A percentile compares a stretch with the other conserved stretches of the same genome.
Evolutionary conservation across 2,888 invertebrate species (phyloP).

Genomic region (Pristionchus fissidentatus): DNA sequence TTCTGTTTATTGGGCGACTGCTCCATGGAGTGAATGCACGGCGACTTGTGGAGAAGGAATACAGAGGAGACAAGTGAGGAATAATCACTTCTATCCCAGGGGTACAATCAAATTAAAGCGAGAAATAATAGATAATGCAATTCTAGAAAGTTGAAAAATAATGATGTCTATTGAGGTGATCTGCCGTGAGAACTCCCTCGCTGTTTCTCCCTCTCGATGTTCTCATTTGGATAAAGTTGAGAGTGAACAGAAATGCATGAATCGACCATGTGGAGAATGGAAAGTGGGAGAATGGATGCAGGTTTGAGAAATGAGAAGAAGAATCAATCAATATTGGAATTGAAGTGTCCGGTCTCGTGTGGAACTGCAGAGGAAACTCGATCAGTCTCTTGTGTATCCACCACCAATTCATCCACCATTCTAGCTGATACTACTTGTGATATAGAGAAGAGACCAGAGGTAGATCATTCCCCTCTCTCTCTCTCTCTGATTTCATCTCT

Average conservation of each 20-base stretch:
- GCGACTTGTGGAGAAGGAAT: slow-evolving; percentile 76
- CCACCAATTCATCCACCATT: not conserved
- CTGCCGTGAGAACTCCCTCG: slow-evolving; percentile 67
- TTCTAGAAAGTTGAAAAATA: not conserved
- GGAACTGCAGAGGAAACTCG: slow-evolving; percentile 67
- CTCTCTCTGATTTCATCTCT: not conserved
- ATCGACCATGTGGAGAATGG: slow-evolving; percentile 69
- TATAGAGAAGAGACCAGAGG: slow-evolving; percentile 57
- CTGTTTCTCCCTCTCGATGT: slow-evolving; percentile 68
- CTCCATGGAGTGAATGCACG: slow-evolving; percentile 76
- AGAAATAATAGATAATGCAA: not conserved
- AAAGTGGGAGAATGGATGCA: slow-evolving; percentile 64
- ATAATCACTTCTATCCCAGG: not conserved
- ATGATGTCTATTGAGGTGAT: slow-evolving; percentile 52
- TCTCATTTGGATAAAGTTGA: slow-evolving; percentile 64
- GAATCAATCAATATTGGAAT: not conserved
- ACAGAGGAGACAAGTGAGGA: slow-evolving; percentile 71
- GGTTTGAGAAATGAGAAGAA: slow-evolving; percentile 49
- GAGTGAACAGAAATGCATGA: slow-evolving; percentile 58
- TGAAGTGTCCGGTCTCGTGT: slow-evolving; percentile 74
- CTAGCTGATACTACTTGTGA: slow-evolving; percentile 60
- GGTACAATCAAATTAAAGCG: not conserved
- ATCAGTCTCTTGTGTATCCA: slow-evolving; percentile 60
- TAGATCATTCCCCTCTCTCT: not conserved
- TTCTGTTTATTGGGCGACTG: slow-evolving; percentile 67